Conservation (phyloP, 1,140 invertebrate genomes). For the Asbolus verrucosus region DNA sequence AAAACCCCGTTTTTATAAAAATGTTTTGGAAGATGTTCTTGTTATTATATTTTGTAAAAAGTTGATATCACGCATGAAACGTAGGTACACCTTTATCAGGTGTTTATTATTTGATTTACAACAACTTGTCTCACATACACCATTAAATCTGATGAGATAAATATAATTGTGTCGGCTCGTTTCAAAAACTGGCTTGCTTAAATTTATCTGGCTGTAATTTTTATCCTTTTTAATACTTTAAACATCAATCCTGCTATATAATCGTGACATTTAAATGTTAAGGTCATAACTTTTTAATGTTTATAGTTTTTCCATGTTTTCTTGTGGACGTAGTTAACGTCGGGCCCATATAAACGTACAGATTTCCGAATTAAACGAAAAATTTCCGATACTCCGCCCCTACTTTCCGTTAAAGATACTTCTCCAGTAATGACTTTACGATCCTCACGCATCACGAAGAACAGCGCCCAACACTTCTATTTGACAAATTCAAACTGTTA, state of each 20-base stretch:
- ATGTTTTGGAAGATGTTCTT: background rate
- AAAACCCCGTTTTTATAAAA: background rate
- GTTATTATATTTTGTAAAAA: constrained; percentile 6
- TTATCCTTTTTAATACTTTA: constrained; percentile 48
- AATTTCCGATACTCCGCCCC: too few relatives aligned
- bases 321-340: background rate
- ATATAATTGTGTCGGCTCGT: constrained; percentile 55
- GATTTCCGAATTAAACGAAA: too few relatives aligned
- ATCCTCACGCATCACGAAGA: background rate
- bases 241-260: constrained; percentile 17
- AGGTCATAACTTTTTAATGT: constrained; percentile 1
- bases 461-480: background rate
- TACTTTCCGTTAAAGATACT: too few relatives aligned
- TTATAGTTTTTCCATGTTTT: background rate
- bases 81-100: constrained; percentile 43
- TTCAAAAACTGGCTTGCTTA: constrained; percentile 49
- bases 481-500: constrained; percentile 50
- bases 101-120: constrained; percentile 56
- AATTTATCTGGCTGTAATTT: constrained; percentile 47
- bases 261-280: constrained; percentile 17
- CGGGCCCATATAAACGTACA: background rate
- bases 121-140: constrained; percentile 52
- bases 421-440: constrained; percentile 16
- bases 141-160: constrained; percentile 58
- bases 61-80: background rate